phyloP scores from a whole-genome alignment of 2,113 vertebrate genomes.

The Mandrillus leucophaeus region DNA sequence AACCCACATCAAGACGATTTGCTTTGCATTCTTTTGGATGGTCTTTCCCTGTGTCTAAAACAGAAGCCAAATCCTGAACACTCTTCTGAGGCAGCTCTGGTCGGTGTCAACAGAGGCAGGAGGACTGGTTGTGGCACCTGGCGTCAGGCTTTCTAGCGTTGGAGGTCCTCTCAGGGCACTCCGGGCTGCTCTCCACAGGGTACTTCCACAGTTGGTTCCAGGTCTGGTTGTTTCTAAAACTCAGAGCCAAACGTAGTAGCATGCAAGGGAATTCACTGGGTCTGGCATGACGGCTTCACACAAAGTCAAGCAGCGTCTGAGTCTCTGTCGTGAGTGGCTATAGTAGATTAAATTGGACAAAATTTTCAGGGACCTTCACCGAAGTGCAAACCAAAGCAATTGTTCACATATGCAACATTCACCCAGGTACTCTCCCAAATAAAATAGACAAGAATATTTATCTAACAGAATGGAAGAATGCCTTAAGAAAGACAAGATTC shows the following conservation, averaged over 20 bases:
- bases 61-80: background rate
- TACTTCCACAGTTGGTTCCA: background rate
- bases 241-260: background rate
- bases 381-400: background rate
- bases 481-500: background rate
- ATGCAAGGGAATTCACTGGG: background rate
- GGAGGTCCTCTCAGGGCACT: no score
- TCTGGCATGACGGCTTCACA: background rate
- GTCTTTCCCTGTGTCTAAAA: background rate
- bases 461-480: background rate
- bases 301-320: background rate
- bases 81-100: background rate
- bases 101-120: background rate
- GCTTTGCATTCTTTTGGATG: background rate
- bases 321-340: background rate
- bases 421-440: background rate
- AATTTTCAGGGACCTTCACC: background rate
- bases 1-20: background rate
- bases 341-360: background rate
- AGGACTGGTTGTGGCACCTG: background rate
- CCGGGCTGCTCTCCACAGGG: background rate
- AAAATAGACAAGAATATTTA: background rate
- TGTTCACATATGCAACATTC: background rate
- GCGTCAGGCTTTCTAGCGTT: accelerated
- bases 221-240: background rate